These are phyloP conservation scores for Cepaea hortensis DNA, from an alignment of 2,888 invertebrate genomes.

Conservation along the genomic window DNA sequence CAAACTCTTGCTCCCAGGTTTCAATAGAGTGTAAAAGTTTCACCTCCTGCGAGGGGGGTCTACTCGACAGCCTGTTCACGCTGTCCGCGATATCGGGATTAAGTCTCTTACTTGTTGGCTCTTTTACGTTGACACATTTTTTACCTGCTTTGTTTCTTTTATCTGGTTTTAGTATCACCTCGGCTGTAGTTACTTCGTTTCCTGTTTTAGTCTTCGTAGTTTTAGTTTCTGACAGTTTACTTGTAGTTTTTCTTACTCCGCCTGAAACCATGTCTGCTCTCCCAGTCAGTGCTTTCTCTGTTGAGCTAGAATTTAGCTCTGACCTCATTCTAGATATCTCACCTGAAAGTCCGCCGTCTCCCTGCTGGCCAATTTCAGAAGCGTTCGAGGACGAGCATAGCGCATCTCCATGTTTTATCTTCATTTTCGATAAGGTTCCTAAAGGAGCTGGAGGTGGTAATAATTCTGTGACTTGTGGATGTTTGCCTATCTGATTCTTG, in stretches of 20 bases:
- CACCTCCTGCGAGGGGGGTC: background rate
- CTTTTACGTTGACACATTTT: background rate
- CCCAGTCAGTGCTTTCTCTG: background rate
- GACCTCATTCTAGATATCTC: background rate
- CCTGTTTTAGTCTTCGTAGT: background rate
- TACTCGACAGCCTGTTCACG: background rate
- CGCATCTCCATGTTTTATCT: background rate
- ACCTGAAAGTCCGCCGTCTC: background rate
- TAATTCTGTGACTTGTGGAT: background rate
- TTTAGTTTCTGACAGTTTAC: background rate
- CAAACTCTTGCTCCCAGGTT: slow-evolving; percentile 8
- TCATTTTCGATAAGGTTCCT: background rate
- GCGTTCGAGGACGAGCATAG: background rate
- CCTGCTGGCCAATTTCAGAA: background rate
- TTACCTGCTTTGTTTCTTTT: background rate
- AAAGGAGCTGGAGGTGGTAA: background rate
- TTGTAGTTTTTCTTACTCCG: background rate
- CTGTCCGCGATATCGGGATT: background rate
- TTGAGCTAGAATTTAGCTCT: background rate
- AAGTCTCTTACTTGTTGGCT: background rate
- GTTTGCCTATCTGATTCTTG: background rate
- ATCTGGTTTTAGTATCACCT: background rate
- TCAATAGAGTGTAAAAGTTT: background rate
- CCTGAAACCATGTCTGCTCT: background rate
- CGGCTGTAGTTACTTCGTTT: background rate